phyloP scores from a whole-genome alignment of 2,888 invertebrate genomes.

The Cryptus viduatorius region DNA sequence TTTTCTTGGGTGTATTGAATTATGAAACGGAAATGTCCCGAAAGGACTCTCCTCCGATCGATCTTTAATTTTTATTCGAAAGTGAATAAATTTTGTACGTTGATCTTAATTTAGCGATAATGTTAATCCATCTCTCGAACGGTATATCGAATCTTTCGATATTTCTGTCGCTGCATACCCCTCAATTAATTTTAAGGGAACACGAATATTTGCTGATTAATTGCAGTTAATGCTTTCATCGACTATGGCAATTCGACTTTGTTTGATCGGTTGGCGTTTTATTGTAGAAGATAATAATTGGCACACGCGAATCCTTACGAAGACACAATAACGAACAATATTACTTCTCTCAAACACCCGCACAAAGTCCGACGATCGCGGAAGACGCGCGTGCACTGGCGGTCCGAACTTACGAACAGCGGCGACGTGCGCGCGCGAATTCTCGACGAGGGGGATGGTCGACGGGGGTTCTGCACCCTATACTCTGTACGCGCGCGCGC shows the following conservation, averaged over 20 bases:
- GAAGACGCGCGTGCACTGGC: slow-evolving; percentile 84
- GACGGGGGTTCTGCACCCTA: slow-evolving; percentile 68
- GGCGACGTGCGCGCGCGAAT: slow-evolving; percentile 69
- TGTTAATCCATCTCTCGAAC: not conserved
- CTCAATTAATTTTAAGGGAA: not conserved
- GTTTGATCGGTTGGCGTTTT: not conserved
- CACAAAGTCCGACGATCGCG: slow-evolving; percentile 83
- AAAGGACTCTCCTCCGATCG: not conserved
- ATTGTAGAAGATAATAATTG: slow-evolving; percentile 2
- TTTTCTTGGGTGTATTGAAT: too few relatives aligned
- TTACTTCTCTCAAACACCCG: slow-evolving; percentile 70
- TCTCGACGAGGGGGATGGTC: slow-evolving; percentile 61
- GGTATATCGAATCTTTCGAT: not conserved
- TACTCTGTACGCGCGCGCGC: slow-evolving; percentile 46
- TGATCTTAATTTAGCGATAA: not conserved
- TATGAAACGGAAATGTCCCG: not conserved
- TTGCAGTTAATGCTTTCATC: not conserved
- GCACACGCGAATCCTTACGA: slow-evolving; percentile 20
- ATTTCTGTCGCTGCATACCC: not conserved
- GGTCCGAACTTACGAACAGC: slow-evolving; percentile 78
- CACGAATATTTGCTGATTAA: not conserved
- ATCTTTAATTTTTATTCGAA: not conserved
- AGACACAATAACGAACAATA: slow-evolving; percentile 62
- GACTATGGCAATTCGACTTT: not conserved
- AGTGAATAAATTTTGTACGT: not conserved